Evolutionary conservation across 1,140 invertebrate genomes (phyloP).

Genomic region (Aplysia californica): DNA sequence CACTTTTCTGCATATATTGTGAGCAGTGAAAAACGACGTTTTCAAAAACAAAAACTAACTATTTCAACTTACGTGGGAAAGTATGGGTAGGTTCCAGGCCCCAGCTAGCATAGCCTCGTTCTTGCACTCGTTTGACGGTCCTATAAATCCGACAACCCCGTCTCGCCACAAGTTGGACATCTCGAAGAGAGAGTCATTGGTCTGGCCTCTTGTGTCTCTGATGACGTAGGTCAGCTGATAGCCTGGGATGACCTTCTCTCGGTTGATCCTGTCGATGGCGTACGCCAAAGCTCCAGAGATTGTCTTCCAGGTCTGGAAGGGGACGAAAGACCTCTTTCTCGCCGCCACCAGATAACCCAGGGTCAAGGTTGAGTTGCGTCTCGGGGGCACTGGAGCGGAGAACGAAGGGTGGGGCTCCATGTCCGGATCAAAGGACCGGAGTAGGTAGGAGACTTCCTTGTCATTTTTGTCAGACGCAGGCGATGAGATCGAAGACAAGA

Average conservation of each 20-base stretch:
- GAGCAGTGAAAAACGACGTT: no score
- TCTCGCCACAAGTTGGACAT: background rate
- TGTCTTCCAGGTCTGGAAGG: background rate
- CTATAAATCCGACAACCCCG: background rate
- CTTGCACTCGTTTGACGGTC: background rate
- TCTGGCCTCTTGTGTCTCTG: background rate
- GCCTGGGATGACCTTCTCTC: background rate
- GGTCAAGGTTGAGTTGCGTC: background rate
- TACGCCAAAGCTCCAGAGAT: background rate
- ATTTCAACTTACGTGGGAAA: background rate
- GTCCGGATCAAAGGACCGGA: background rate
- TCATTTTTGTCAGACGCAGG: no score
- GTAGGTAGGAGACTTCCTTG: background rate
- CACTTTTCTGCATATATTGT: no score
- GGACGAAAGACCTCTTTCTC: background rate
- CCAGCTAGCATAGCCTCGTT: background rate
- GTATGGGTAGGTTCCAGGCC: background rate
- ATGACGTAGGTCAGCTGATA: background rate
- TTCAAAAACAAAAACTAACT: no score
- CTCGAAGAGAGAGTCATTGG: background rate
- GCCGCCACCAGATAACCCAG: background rate
- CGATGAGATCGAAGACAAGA: no score
- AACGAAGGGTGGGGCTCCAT: background rate
- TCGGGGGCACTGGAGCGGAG: background rate
- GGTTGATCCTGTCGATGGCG: background rate